These are phyloP conservation scores for Cryptus armator DNA, from an alignment of 2,888 invertebrate genomes.

Conservation along the genomic window DNA sequence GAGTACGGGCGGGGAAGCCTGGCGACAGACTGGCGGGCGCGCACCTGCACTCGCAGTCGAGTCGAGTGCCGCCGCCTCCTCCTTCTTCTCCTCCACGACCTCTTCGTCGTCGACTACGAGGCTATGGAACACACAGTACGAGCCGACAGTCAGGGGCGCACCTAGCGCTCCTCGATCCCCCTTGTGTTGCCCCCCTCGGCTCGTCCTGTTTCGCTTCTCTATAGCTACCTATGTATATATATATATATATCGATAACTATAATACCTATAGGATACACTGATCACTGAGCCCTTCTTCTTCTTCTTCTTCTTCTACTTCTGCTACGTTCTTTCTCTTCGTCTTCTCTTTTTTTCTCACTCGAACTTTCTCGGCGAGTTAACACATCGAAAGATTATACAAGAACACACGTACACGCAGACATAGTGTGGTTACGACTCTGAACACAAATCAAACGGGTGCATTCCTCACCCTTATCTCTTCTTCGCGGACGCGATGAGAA, in stretches of 20 bases:
- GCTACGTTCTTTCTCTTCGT: conserved; percentile 42
- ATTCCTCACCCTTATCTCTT: conserved; percentile 72
- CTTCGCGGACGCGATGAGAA: conserved; percentile 43
- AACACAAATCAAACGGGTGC: conserved; percentile 76
- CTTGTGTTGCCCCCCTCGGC: background rate
- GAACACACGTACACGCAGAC: conserved; percentile 66
- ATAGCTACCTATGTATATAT: background rate
- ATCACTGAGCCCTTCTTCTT: conserved; percentile 8
- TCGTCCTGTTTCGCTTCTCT: conserved; percentile 31
- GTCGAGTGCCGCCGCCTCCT: conserved; percentile 66
- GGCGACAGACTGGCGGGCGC: conserved; percentile 84
- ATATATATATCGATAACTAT: background rate
- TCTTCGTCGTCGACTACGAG: conserved; percentile 68
- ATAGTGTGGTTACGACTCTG: conserved; percentile 45
- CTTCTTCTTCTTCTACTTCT: conserved; percentile 59
- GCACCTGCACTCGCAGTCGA: conserved; percentile 81
- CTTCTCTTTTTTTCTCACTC: conserved; percentile 39
- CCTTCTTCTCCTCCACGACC: conserved; percentile 50
- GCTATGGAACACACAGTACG: conserved; percentile 62
- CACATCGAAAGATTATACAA: conserved; percentile 33
- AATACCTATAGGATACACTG: conserved; percentile 2
- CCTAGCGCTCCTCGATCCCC: conserved; percentile 70
- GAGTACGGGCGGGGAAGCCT: conserved; percentile 75
- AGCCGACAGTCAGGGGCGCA: conserved; percentile 81
- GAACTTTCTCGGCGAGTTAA: conserved; percentile 53